Base-by-base conservation (phyloP, 2,888 invertebrate genomes). In the Macaria liturata region DNA sequence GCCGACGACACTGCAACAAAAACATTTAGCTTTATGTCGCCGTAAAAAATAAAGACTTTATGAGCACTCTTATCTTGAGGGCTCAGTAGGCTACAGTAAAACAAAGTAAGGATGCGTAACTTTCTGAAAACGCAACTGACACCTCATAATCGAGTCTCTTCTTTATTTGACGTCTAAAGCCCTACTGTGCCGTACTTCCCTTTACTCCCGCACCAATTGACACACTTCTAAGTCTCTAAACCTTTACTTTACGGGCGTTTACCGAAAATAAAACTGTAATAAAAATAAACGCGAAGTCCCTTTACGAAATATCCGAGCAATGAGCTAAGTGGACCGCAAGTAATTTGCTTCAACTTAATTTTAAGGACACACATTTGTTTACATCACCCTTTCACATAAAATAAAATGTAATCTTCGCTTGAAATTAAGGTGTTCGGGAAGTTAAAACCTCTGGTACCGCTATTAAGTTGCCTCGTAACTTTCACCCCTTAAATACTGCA, bases 201-300 rank as follows among this genome's bases (percentile, higher is more conserved):
- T 52, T 59, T 52, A 59, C 46, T 52, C 46, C 49, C 32, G 32
- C 49, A 55, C 46, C 55, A 60, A 56, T 60, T 60, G 55, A 55
- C 55, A 52, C 55, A 60, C 49, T 55, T 42, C 51, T 53, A 46
- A 54, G 51, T 54, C 61, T 51, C 55, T 61, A 52, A 62, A 52
- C 55, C 49, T 58, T 57, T 57, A 54, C 46, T 58, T 55, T 58
- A 58, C 43, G 48, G 52, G 49, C 43, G 44, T 39, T 58, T 47
- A 61, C 61, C 58, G 46, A 49, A 58, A 64, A 62, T 57, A 55
- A 62, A 63, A 59, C 46, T 45, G 57, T 54, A 55, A 50, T 61
- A 57, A 61, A 57, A 62, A 49, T 58, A 53, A 56, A 62, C 49
- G 9, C 20, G 39, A 30, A 20, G 20, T 20, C 49, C 48, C 54